These are phyloP conservation scores for Octopus sinensis DNA, from an alignment of 1,140 invertebrate genomes.

Conservation along the genomic window DNA sequence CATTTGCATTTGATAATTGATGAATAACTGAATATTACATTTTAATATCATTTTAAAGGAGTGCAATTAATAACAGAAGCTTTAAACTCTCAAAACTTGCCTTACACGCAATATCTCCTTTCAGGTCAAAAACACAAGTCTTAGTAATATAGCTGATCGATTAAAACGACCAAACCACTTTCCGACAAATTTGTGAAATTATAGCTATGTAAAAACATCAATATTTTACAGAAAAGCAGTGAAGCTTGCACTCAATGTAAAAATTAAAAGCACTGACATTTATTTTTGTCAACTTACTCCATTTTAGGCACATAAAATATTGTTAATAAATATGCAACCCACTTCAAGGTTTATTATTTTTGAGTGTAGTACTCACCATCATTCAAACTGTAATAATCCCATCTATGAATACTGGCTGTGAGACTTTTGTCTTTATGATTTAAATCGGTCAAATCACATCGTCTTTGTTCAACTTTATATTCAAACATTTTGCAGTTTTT, in stretches of 20 bases:
- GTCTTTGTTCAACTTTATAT: conserved; percentile 8
- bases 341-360: background rate
- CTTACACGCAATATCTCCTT: no score
- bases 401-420: background rate
- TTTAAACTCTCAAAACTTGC: no score
- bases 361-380: background rate
- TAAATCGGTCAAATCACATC: background rate
- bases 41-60: no score
- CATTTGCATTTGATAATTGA: no score
- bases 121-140: no score
- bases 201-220: background rate
- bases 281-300: background rate
- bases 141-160: no score
- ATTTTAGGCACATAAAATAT: background rate
- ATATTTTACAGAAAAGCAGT: background rate
- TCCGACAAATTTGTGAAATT: no score
- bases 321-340: background rate
- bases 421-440: background rate
- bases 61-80: no score
- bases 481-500: background rate
- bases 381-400: background rate
- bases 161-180: no score
- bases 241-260: background rate
- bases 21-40: no score
- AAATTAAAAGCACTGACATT: background rate